Base-by-base conservation (phyloP, 2,797 vertebrate species). In the Paguma larvata region DNA sequence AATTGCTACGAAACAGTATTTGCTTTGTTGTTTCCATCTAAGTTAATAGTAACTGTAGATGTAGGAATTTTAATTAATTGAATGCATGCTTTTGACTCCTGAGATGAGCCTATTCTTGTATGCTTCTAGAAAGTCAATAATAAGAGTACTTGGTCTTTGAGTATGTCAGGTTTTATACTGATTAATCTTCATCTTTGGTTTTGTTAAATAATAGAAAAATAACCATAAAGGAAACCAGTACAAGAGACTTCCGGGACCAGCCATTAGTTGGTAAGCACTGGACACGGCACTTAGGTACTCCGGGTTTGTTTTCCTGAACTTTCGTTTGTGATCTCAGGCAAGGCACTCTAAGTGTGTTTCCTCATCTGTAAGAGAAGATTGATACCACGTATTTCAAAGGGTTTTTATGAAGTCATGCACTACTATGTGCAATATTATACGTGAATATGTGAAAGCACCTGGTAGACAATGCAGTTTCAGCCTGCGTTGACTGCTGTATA, bases 1-100 rank as follows among this genome's bases (percentile, higher is more conserved):
- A 38, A 16, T 95, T 98, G 94, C 96, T 97, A 85, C 27, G 65
- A 72, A 97, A 97, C 70, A 56, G 34, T 86, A 94, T 63, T 95
- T 97, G 94, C 77, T 98, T 97, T 87, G 85, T 98, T 97, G 83
- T 97, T 97, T 97, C 63, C 86, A 90, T 97, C 73, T 94, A 93
- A 93, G 46, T 82, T 87, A 91, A 32, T 96, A 48, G 56, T 96
- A 91, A 86, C 56, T 19, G n/a, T 6, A 85, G 34, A 77, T 8
- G 32, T n/a, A 79, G 65, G 48, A 67, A 85, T 96, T 92, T 90
- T 88, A 95, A 82, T 86, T 77, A 79, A 56, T 70, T 70, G 56
- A 91, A 14, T 67, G 70, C 38, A 46, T 67, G 75, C 30, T 95
- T 93, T 77, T 88, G n/a, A 93, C 68, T 18, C 62, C 38, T 78